phyloP scores from a whole-genome alignment of 2,797 vertebrate genomes.

The Graptemys geographica region DNA sequence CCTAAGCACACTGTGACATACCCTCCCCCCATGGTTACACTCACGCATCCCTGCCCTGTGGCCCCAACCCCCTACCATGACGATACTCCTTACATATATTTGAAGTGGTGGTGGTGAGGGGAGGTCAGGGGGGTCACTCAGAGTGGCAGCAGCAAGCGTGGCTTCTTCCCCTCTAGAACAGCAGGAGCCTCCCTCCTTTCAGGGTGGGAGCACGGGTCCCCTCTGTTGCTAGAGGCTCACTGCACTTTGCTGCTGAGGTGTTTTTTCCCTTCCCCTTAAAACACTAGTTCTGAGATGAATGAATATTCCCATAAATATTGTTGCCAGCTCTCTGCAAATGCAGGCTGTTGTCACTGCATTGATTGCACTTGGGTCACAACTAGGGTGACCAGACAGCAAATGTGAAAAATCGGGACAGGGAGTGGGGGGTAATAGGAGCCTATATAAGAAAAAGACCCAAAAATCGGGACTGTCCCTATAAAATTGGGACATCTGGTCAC shows the following conservation, averaged over 20 bases:
- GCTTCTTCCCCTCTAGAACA: not conserved
- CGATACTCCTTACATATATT: accelerated
- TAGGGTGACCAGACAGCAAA: no score
- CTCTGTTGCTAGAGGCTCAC: not conserved
- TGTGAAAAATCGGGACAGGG: no score
- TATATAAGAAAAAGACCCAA: no score
- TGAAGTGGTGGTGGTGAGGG: not conserved
- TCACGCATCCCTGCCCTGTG: accelerated
- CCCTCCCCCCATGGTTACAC: not conserved
- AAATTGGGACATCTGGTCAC: no score
- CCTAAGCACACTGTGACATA: accelerated
- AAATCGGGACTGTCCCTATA: no score
- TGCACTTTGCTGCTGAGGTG: not conserved
- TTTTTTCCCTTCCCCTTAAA: not conserved
- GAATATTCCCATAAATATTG: not conserved
- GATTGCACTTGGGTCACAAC: not conserved
- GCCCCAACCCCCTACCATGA: not conserved
- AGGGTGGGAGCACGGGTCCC: not conserved
- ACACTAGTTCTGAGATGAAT: not conserved
- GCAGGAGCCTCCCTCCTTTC: not conserved
- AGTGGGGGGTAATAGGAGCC: no score
- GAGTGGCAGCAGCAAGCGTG: not conserved
- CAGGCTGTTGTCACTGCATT: not conserved
- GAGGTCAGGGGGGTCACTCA: not conserved
- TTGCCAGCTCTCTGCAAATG: not conserved